These are phyloP conservation scores for Oithona nana DNA, from an alignment of 2,888 invertebrate species.

Conservation along the genomic window DNA sequence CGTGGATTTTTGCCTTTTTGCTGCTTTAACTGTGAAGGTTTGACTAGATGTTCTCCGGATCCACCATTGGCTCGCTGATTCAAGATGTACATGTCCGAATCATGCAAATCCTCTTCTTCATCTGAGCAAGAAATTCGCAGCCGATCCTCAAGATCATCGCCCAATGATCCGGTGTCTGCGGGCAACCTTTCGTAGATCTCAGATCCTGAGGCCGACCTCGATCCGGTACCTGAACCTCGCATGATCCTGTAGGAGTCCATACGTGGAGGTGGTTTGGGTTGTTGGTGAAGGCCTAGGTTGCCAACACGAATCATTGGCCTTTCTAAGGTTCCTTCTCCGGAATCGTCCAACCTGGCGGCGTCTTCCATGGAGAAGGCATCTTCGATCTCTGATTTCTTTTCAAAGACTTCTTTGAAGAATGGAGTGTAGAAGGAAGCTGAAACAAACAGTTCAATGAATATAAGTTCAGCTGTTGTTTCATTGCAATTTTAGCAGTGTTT, in stretches of 20 bases:
- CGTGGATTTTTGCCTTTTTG: constrained; percentile 21
- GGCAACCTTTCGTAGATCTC: constrained; percentile 42
- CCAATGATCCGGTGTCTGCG: background rate
- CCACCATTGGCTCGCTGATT: constrained; percentile 31
- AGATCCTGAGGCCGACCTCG: constrained; percentile 34
- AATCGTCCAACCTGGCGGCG: constrained; percentile 38
- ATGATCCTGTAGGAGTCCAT: constrained; percentile 9
- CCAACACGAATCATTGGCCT: constrained; percentile 33
- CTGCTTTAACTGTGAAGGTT: constrained; percentile 31
- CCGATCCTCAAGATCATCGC: background rate
- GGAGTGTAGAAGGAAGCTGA: constrained; percentile 80
- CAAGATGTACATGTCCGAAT: constrained; percentile 39
- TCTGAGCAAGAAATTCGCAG: background rate
- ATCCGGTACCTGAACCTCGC: background rate
- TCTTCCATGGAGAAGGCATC: constrained; percentile 76
- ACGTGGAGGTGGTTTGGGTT: constrained; percentile 10
- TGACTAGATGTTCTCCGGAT: constrained; percentile 30
- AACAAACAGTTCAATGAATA: no score
- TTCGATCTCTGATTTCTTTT: constrained; percentile 83
- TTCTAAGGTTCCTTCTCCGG: constrained; percentile 48
- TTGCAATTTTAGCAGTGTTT: no score
- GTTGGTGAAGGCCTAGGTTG: no score
- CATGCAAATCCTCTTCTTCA: constrained; percentile 27
- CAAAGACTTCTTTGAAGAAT: constrained; percentile 89
- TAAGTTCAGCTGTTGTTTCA: no score